Percentiles rank a stretch among this genome's conserved stretches.
phyloP scores from a whole-genome alignment of 2,888 invertebrate genomes.

The Brenthis daphne region DNA sequence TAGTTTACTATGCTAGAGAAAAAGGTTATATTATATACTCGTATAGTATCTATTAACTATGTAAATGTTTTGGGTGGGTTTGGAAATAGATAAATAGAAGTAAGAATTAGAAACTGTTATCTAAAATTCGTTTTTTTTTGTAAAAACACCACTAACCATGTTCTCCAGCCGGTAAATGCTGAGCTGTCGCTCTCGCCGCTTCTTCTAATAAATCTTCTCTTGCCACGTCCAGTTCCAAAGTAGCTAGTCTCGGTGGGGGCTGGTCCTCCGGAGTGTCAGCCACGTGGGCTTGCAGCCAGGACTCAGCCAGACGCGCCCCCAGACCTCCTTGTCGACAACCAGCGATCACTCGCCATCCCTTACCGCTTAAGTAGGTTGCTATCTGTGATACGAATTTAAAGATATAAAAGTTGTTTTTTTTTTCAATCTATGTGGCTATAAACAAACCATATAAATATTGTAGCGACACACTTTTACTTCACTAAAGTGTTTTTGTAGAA shows the following conservation, averaged over 20 bases:
- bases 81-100: too few relatives aligned
- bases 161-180: slow-evolving; percentile 91
- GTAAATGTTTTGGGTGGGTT: too few relatives aligned
- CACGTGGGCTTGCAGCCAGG: slow-evolving; percentile 79
- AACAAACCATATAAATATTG: too few relatives aligned
- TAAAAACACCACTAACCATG: slow-evolving; percentile 79
- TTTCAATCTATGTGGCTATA: too few relatives aligned
- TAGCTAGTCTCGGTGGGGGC: slow-evolving; percentile 82
- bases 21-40: too few relatives aligned
- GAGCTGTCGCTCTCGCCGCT: slow-evolving; percentile 89
- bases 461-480: too few relatives aligned
- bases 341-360: slow-evolving; percentile 90
- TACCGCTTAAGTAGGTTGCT: slow-evolving; percentile 86
- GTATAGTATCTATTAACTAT: too few relatives aligned
- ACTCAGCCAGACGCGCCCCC: slow-evolving; percentile 83
- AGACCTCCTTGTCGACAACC: slow-evolving; percentile 86
- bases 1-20: too few relatives aligned
- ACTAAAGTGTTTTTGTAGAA: too few relatives aligned
- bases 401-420: too few relatives aligned
- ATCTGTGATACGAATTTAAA: slow-evolving; percentile 64
- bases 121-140: too few relatives aligned
- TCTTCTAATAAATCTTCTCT: slow-evolving; percentile 90
- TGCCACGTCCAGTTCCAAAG: slow-evolving; percentile 89
- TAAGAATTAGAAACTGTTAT: too few relatives aligned
- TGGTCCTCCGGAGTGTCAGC: slow-evolving; percentile 75